Base-by-base conservation (phyloP, 2,888 invertebrate species). In the Hipparchia sbordonii region DNA sequence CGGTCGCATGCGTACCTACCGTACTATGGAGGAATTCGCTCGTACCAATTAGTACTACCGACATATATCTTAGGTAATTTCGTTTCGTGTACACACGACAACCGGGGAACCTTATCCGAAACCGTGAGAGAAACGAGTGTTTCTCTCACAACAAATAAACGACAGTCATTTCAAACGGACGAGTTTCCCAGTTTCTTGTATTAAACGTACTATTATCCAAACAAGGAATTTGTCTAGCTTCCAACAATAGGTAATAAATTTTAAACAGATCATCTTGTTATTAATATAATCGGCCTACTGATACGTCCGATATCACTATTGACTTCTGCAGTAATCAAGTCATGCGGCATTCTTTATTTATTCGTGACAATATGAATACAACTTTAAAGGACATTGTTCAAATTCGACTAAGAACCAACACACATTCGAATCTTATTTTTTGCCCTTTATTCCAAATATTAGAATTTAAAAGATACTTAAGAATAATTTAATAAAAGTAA, bases 41-140 rank as follows among this genome's bases (percentile, higher is more conserved):
- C 79, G 84, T 85, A 84, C 82, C 89, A 90, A 91, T 92, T 92
- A 92, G 87, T 87, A 84, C 83, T 81, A 84, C 84, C 82, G 84
- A 85, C 87, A 82, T 84, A 82, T 84, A 83, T 83, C 82, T 85
- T 84, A 82, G 82, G 83, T 86, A 87, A 89, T 89, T 88, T 87
- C 82, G 83, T 87, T 84, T 86, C 79, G 76, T 77, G 76, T 70
- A 76, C 79, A 76, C 75, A 76, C 76, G 78, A 76, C 73, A 59
- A 67, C 67, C 51, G 52, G 67, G 59, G 71, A 67, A 60, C 61
- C 62, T 73, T 71, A 67, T 71, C 71, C 63, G 59, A 66, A 67
- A 59, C 69, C 62, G 67, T 67, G 57, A 71, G 65, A 56, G 65
- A 72, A 76, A 72, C 56, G 70, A 70, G 48, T 71, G 65, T 72